Conservation (phyloP, 2,888 invertebrate genomes). For the Rosalia funebris region DNA sequence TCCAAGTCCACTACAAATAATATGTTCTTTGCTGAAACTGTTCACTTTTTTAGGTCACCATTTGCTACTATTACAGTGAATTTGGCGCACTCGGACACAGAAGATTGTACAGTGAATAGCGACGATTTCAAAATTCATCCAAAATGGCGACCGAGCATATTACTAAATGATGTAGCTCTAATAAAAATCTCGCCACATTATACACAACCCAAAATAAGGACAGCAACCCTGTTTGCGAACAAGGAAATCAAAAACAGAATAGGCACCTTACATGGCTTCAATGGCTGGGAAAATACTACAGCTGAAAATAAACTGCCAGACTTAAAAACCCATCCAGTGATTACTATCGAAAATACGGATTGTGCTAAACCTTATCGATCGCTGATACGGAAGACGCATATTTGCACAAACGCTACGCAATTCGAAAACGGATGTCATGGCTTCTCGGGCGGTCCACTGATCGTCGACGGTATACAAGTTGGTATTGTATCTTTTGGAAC, state of each 20-base stretch:
- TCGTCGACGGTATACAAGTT: constrained; percentile 5
- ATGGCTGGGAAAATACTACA: constrained; percentile 5
- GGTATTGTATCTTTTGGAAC: constrained; percentile 46
- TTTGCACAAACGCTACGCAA: not conserved
- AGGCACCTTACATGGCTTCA: constrained; percentile 4
- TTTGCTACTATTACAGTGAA: not conserved
- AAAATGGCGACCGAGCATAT: constrained; percentile 2
- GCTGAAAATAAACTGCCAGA: not conserved
- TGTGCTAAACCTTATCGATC: not conserved
- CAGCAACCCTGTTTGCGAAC: not conserved
- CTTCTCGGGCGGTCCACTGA: constrained; percentile 16
- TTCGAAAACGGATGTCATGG: constrained; percentile 21
- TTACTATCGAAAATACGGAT: constrained; percentile 5
- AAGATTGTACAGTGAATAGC: not conserved
- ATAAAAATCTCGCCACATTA: not conserved
- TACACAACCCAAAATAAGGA: not conserved
- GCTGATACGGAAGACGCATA: not conserved
- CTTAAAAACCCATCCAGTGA: not conserved
- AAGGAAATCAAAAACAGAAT: not conserved
- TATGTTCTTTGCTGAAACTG: too few relatives aligned
- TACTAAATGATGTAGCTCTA: constrained; percentile 7
- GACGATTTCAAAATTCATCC: constrained; percentile 2
- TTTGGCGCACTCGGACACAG: not conserved
- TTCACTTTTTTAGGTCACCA: not conserved
- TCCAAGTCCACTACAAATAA: too few relatives aligned